Evolutionary conservation across 2,113 vertebrate species (phyloP).

Genomic region (Phyllopteryx taeniolatus): DNA sequence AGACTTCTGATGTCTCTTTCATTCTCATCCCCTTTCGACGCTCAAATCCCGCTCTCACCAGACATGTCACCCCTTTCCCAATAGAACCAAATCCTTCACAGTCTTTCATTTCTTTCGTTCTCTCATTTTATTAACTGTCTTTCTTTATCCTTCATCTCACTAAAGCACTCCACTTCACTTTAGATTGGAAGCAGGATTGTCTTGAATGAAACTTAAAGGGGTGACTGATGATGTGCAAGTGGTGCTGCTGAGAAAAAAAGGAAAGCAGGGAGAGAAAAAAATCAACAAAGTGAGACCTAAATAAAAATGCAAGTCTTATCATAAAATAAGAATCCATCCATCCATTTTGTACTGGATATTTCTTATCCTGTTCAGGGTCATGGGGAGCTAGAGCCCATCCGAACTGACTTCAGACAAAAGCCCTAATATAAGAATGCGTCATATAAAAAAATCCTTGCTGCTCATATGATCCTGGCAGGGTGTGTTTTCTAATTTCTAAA

Average conservation of each 20-base stretch:
- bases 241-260: not conserved
- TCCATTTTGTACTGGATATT: not conserved
- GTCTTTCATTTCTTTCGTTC: constrained; percentile 30
- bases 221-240: constrained; percentile 8
- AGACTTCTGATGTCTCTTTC: constrained; percentile 18
- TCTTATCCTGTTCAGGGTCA: not conserved
- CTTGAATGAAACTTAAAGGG: constrained; percentile 8
- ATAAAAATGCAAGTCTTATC: not conserved
- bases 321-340: not conserved
- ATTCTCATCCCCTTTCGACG: constrained; percentile 10
- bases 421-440: not conserved
- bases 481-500: not conserved
- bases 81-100: constrained; percentile 17
- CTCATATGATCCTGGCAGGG: not conserved
- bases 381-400: not conserved
- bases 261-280: not conserved
- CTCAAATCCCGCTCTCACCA: not conserved
- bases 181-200: constrained; percentile 6
- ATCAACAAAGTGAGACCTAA: not conserved
- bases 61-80: constrained; percentile 7
- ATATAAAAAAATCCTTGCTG: not conserved
- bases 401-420: not conserved
- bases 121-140: constrained; percentile 33
- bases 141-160: constrained; percentile 20
- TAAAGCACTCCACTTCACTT: constrained; percentile 9